These are phyloP conservation scores for Chirona hameri DNA, from an alignment of 2,888 invertebrate species.

Conservation along the genomic window DNA sequence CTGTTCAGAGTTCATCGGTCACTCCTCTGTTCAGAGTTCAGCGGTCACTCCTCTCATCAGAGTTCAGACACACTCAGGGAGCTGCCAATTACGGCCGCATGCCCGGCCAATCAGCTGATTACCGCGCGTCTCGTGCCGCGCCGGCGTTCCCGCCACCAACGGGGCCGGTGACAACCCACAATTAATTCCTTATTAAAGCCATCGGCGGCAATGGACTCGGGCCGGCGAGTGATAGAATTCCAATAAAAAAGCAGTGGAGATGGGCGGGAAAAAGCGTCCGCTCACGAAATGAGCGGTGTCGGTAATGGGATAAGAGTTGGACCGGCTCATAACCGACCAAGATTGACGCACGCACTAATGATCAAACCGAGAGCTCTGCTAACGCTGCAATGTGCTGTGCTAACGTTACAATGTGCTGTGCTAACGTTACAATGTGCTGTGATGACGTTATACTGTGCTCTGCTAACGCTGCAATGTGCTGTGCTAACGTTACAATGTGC, in stretches of 20 bases:
- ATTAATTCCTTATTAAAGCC: conserved; percentile 25
- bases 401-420: no score
- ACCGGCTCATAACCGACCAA: background rate
- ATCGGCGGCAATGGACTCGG: background rate
- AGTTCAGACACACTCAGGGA: no score
- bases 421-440: no score
- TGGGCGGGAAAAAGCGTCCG: background rate
- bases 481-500: no score
- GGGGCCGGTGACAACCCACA: background rate
- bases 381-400: no score
- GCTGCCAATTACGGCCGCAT: background rate
- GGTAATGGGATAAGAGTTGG: background rate
- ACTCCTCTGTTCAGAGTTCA: no score
- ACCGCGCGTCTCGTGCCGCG: background rate
- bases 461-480: no score
- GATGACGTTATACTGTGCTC: no score
- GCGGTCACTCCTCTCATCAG: no score
- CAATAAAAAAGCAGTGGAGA: background rate
- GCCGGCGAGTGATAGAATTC: conserved; percentile 2
- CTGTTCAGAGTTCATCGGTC: no score
- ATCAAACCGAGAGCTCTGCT: no score
- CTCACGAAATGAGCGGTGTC: background rate
- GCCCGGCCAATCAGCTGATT: conserved; percentile 3
- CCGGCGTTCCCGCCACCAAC: background rate
- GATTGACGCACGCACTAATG: background rate